phyloP scores from a whole-genome alignment of 2,113 vertebrate genomes.

The Holacanthus passer region DNA sequence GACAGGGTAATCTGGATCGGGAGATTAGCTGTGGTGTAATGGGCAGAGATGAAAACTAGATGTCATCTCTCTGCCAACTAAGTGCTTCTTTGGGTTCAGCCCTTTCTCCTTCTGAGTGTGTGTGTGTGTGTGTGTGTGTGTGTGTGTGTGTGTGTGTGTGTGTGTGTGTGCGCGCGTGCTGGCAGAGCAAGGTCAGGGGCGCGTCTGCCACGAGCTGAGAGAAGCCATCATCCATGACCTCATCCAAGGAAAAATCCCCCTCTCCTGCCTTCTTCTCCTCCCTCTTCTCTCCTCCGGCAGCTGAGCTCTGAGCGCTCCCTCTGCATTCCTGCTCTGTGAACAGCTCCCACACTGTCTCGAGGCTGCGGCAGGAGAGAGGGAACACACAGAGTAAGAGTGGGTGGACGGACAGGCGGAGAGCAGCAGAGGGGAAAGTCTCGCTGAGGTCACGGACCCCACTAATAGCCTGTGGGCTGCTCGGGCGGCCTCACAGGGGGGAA shows the following conservation, averaged over 20 bases:
- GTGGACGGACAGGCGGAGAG: conserved; percentile 56
- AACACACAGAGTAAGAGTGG: conserved; percentile 66
- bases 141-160: conserved; percentile 30
- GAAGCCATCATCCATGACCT: conserved; percentile 82
- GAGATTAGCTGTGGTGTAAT: conserved; percentile 72
- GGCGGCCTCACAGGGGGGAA: conserved; percentile 39
- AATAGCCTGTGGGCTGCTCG: conserved; percentile 64
- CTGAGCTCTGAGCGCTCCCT: conserved; percentile 62
- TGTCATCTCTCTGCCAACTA: conserved; percentile 58
- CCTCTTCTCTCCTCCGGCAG: conserved; percentile 62
- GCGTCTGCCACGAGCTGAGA: conserved; percentile 76
- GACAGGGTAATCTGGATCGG: conserved; percentile 46
- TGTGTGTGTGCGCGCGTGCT: conserved; percentile 47
- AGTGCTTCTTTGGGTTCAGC: conserved; percentile 49
- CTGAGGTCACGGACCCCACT: conserved; percentile 75
- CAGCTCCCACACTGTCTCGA: conserved; percentile 80
- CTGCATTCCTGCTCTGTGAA: conserved; percentile 81
- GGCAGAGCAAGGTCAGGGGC: conserved; percentile 73
- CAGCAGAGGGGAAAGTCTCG: conserved; percentile 63
- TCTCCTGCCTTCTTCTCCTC: conserved; percentile 57
- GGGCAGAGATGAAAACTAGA: conserved; percentile 68
- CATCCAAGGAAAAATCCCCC: conserved; percentile 85
- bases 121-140: conserved; percentile 43
- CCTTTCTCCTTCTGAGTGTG: conserved; percentile 21
- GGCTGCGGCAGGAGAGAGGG: conserved; percentile 53